Base-by-base conservation (phyloP, 2,797 vertebrate species). In the Rhynchonycteris naso region DNA sequence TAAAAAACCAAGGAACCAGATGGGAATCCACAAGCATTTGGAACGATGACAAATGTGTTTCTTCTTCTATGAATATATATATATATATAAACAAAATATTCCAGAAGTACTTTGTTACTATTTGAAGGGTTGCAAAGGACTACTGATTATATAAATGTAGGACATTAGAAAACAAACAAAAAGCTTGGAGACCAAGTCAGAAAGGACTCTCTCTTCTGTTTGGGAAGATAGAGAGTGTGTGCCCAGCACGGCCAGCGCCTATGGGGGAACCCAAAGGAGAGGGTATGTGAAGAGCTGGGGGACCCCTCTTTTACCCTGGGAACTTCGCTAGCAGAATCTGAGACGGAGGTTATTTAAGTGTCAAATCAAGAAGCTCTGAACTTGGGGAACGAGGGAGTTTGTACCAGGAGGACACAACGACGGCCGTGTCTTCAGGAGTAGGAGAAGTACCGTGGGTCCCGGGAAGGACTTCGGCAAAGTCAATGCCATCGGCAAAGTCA, bases 171-270 rank as follows among this genome's bases (percentile, higher is more conserved):
- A 4, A 81, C 38, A 43, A 43, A 43, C 43, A 43, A 43, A 43
- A 43, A 43, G 13, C 72, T 33, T 22, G 33, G 30, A 38, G 16
- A 78, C 4, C 28, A 24, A 66, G 52, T 14, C 4, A 8, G 50
- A 56, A 16, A 38, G 1, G 4, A 21, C 4, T 0, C n/a, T 7
- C n/a, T 7, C 9, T 5, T 19, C 26, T 15, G 4, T 30, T n/a
- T 6, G 7, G 18, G 10, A 54, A 63, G 11, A 10, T 28, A 1
- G 38, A 26, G 69, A n/a, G 7, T 0, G 0, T 30, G 5, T 13
- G 22, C 5, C 28, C 6, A 9, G 0, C 1, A 2, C 0, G 1
- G 24, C 19, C 9, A 63, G 74, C 15, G 5, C 19, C 12, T 9
- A 4, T 1, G 0, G 7, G 33, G 56, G 35, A 16, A 16, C 13